phyloP scores from a whole-genome alignment of 2,797 vertebrate species.

The Amazonetta brasiliensis region DNA sequence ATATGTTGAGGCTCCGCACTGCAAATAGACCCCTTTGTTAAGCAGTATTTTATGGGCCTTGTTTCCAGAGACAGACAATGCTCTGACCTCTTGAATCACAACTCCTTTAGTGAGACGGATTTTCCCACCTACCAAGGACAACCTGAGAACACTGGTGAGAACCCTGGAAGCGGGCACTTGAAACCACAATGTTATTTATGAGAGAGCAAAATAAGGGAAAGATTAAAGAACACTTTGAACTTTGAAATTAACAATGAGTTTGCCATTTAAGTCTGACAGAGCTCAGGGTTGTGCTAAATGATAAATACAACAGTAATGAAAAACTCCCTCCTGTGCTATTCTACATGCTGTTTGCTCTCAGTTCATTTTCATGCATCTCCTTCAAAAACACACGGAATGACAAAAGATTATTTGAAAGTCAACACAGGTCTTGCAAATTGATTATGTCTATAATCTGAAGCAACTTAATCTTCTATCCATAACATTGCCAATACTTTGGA shows the following conservation, averaged over 20 bases:
- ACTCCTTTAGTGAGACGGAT: background rate
- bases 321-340: conserved; percentile 43
- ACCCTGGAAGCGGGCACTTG: background rate
- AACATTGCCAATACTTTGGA: background rate
- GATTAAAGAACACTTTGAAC: conserved; percentile 55
- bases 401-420: conserved; percentile 21
- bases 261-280: conserved; percentile 38
- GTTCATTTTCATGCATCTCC: conserved; percentile 16
- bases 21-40: background rate
- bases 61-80: conserved; percentile 11
- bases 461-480: conserved; percentile 4
- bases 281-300: conserved; percentile 25
- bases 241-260: conserved; percentile 52
- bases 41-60: background rate
- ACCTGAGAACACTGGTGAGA: background rate
- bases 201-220: background rate
- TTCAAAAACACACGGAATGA: conserved; percentile 10
- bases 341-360: conserved; percentile 8
- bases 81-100: conserved; percentile 24
- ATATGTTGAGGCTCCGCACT: background rate
- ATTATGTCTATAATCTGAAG: background rate
- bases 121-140: conserved; percentile 38
- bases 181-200: conserved; percentile 9
- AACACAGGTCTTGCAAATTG: conserved; percentile 12
- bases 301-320: conserved; percentile 47